Evolutionary conservation across 37 sponge, comb jelly and placozoan species (phyloP), one percentile per base, ranked within the genome.

Genomic region (Aphrocallistes beatrix): DNA sequence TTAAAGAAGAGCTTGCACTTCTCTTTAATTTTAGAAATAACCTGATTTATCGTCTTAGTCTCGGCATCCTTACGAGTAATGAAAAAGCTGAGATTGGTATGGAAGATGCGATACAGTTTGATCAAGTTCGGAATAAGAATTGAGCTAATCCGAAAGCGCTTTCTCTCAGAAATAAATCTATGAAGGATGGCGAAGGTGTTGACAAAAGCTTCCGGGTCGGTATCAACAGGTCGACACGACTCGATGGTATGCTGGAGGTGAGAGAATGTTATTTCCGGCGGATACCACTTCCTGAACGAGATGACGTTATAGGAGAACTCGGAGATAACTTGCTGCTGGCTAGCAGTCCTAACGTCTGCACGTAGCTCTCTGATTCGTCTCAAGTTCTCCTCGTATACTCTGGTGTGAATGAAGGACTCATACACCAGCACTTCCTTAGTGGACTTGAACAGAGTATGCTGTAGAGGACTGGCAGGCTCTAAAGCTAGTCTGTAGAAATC

Each of bases 361-460:
- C 75, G 25, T 60, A 6, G 25, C 75, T 32, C 25, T 6, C n/a
- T 28, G 8, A 30, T 60, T 3, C 75, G 75, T 60, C n/a, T 60
- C 75, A 28, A 60, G 25, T 25, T 82, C 45, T 82, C 25, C 23
- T 86, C 86, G 82, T 91, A 93, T 39, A 93, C 39, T 0, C 36
- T 10, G 1, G 0, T 81, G 81, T 93, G 94, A 89, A 91, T 91
- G 38, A 84, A 36, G 47, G n/a, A 89, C 51, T 93, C 94, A 87
- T 93, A 93, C 13, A 28, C 39, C 34, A 85, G 85, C 50, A 85
- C 51, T 9, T 51, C 60, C 13, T 85, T 36, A 36, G 51, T 38
- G 19, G 85, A 85, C 1, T 85, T 37, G 37, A 85, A 85, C n/a
- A 85, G 17, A 3, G 21, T 60, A 19, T 19, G 75, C 3, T 3